Percentiles rank a stretch among this genome's conserved stretches.
These are phyloP conservation scores for Macrochelys suwanniensis DNA, from an alignment of 2,797 vertebrate genomes.

Conservation along the genomic window DNA sequence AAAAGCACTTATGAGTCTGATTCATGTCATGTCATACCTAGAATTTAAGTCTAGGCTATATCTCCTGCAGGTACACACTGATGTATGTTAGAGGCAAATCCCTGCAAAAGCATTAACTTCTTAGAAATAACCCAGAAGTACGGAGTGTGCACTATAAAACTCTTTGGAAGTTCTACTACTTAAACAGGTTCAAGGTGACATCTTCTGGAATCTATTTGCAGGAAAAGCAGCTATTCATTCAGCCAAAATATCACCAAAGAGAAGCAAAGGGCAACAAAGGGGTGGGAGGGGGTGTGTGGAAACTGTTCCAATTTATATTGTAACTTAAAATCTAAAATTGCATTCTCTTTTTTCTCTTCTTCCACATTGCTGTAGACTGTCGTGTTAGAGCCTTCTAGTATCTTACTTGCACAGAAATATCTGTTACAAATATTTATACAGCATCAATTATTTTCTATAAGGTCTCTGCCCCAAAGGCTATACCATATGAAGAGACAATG, in stretches of 20 bases:
- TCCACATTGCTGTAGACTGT: background rate
- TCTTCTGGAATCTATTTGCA: background rate
- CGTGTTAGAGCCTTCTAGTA: background rate
- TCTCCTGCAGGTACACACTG: background rate
- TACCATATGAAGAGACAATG: fast-evolving
- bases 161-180: background rate
- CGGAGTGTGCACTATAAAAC: background rate
- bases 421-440: background rate
- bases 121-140: background rate
- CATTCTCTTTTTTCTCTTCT: background rate
- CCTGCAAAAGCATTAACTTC: slow-evolving; percentile 1
- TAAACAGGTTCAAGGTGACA: background rate
- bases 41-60: background rate
- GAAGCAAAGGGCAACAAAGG: background rate
- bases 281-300: background rate
- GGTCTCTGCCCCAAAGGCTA: background rate
- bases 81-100: background rate
- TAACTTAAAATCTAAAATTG: background rate
- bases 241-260: background rate
- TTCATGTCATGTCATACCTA: background rate
- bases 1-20: background rate
- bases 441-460: background rate
- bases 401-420: background rate
- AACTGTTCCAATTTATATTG: background rate
- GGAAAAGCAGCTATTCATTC: background rate